Percentiles rank a stretch among this genome's conserved stretches.
phyloP scores from a whole-genome alignment of 2,888 invertebrate genomes.

The Drosophila putrida region DNA sequence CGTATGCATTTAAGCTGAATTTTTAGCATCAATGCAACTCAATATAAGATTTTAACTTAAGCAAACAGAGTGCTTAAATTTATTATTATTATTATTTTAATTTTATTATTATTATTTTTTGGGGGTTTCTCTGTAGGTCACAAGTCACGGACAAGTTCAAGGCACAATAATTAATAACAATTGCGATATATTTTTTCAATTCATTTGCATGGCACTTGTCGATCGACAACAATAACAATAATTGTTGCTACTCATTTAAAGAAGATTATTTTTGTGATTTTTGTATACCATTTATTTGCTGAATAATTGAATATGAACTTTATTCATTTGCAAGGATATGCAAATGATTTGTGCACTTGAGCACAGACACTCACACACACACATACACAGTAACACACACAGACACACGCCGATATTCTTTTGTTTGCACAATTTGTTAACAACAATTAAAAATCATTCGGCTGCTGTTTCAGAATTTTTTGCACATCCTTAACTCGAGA shows the following conservation, averaged over 20 bases:
- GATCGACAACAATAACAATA: constrained; percentile 18
- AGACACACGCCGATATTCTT: constrained; percentile 20
- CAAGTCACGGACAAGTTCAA: constrained; percentile 71
- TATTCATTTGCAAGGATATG: constrained; percentile 71
- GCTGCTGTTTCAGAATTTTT: constrained; percentile 13
- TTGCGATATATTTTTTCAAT: constrained; percentile 3
- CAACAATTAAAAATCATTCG: constrained; percentile 35
- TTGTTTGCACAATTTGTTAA: constrained; percentile 48
- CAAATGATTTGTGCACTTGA: constrained; percentile 55
- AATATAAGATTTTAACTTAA: constrained; percentile 10
- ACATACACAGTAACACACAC: neutral
- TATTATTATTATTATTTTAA: constrained; percentile 2
- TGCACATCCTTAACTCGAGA: constrained; percentile 53
- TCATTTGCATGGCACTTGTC: constrained; percentile 65
- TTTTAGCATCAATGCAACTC: constrained; percentile 58
- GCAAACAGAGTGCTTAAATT: constrained; percentile 16
- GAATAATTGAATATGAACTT: constrained; percentile 42
- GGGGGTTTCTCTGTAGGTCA: constrained; percentile 12
- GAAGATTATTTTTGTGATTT: constrained; percentile 16
- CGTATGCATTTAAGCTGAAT: constrained; percentile 85
- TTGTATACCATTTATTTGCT: constrained; percentile 33
- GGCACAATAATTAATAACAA: constrained; percentile 62
- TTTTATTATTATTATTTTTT: constrained; percentile 1
- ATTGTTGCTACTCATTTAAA: constrained; percentile 29
- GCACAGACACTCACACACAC: constrained; percentile 23